Evolutionary conservation across 2,888 invertebrate species (phyloP).

Genomic region (Xanthia togata): DNA sequence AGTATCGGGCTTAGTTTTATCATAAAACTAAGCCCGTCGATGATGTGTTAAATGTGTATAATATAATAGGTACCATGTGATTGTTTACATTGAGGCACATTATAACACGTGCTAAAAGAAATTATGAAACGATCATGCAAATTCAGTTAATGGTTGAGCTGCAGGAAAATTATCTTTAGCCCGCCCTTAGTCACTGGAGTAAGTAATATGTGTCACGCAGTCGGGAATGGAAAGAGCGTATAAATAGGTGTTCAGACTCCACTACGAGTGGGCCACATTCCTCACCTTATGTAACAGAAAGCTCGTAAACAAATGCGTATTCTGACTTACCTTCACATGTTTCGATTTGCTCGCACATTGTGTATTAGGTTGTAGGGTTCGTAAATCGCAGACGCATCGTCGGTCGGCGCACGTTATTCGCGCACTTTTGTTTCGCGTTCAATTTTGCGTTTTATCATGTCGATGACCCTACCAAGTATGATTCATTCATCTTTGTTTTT

Average conservation of each 20-base stretch:
- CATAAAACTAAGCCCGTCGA: not conserved
- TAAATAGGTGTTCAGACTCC: constrained; percentile 82
- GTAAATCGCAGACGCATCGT: constrained; percentile 60
- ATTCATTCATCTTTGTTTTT: constrained; percentile 50
- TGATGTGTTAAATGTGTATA: not conserved
- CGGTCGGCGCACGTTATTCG: constrained; percentile 28
- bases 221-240: constrained; percentile 85
- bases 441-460: constrained; percentile 41
- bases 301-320: constrained; percentile 84
- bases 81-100: constrained; percentile 53
- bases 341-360: constrained; percentile 71
- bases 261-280: constrained; percentile 80
- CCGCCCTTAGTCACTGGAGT: constrained; percentile 82
- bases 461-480: constrained; percentile 56
- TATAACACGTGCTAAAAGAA: constrained; percentile 51
- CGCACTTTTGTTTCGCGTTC: constrained; percentile 33
- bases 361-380: constrained; percentile 65
- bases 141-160: constrained; percentile 65
- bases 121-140: constrained; percentile 60
- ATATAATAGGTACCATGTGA: not conserved
- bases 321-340: constrained; percentile 68
- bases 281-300: constrained; percentile 81
- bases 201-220: constrained; percentile 84
- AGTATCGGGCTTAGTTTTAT: no score
- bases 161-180: constrained; percentile 79